Conservation (phyloP, 2,888 invertebrate genomes). For the Epicampocera succincta region DNA sequence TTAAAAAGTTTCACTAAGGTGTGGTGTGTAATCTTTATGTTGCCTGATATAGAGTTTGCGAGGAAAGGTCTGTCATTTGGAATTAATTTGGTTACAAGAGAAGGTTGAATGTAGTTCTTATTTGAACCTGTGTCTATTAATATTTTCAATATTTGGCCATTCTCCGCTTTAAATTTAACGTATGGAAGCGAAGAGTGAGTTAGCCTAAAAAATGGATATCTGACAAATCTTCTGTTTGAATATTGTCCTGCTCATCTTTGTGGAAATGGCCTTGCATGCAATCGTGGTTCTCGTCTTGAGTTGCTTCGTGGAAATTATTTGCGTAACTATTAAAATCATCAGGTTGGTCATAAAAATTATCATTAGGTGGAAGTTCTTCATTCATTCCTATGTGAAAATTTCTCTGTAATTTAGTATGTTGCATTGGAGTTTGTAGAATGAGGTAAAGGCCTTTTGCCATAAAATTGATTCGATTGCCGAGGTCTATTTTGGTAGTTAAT, state of each 20-base stretch:
- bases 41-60: constrained; percentile 25
- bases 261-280: constrained; percentile 15
- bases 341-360: constrained; percentile 9
- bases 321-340: background rate
- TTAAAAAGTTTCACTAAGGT: constrained; percentile 16
- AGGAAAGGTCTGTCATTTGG: constrained; percentile 17
- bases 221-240: no score
- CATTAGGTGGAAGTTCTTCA: background rate
- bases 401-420: constrained; percentile 24
- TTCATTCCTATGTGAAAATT: no score
- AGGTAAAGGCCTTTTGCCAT: constrained; percentile 24
- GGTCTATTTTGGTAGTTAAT: no score
- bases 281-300: background rate
- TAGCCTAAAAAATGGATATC: constrained; percentile 38
- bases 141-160: no score
- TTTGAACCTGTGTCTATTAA: no score
- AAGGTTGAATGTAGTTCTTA: no score
- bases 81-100: constrained; percentile 6
- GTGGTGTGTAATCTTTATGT: constrained; percentile 37
- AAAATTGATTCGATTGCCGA: constrained; percentile 20
- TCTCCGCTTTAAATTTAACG: constrained; percentile 18
- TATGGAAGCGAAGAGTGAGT: constrained; percentile 31
- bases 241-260: no score
- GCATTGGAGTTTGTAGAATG: constrained; percentile 7
- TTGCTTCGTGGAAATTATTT: background rate